Percentiles rank a stretch among this genome's conserved stretches.
Conservation (phyloP, 1,140 invertebrate species). For the Eupristina koningsbergeri region DNA sequence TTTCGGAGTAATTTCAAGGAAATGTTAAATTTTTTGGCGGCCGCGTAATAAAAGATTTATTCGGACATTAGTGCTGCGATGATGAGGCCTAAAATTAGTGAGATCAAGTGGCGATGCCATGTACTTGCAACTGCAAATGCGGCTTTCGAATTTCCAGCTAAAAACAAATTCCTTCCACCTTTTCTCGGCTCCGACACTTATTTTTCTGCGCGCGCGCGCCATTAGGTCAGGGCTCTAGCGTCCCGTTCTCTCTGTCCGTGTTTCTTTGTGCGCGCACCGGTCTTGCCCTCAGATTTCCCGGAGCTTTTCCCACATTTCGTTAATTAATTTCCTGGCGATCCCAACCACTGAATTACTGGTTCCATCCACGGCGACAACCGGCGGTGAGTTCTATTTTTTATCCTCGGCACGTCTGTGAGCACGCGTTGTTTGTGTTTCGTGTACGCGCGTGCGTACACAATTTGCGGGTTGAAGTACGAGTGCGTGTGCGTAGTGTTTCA, state of each 20-base stretch:
- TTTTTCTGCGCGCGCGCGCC: background rate
- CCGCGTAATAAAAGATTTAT: no score
- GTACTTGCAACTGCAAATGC: background rate
- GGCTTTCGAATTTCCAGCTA: background rate
- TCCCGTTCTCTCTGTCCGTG: no score
- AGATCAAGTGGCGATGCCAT: background rate
- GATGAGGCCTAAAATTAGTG: constrained; percentile 47
- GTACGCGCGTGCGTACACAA: background rate
- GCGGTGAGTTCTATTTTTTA: background rate
- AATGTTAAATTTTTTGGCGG: no score
- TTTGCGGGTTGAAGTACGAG: background rate
- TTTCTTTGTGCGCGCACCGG: no score
- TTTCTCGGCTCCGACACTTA: background rate
- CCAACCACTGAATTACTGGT: no score
- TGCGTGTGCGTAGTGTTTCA: background rate
- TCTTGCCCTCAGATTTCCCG: no score
- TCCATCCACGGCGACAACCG: background rate
- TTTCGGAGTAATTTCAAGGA: no score
- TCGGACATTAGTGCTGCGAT: no score
- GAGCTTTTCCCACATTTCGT: no score
- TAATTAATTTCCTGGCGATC: no score
- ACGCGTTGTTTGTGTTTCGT: background rate
- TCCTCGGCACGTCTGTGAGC: background rate
- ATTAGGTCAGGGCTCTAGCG: background rate
- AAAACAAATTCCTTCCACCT: background rate